Evolutionary conservation across 2,888 invertebrate genomes (phyloP).

Genomic region (Athalia circularis): DNA sequence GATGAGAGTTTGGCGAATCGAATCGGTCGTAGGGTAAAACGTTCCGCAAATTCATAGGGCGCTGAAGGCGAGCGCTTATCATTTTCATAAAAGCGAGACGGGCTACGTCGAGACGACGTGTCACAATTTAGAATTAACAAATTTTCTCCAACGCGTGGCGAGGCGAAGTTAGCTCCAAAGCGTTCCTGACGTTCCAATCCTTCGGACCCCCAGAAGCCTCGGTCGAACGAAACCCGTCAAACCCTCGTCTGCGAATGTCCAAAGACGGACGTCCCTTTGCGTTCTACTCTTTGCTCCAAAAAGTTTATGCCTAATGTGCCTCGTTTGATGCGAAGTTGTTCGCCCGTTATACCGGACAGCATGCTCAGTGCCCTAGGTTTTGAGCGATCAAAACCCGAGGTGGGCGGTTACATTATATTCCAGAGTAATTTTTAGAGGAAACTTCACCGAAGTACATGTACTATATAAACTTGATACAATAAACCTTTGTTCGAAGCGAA

Average conservation of each 20-base stretch:
- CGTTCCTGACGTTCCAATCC: constrained; percentile 34
- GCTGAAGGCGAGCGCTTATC: constrained; percentile 20
- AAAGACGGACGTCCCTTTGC: constrained; percentile 33
- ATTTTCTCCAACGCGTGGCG: neutral
- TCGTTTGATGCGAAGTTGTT: constrained; percentile 17
- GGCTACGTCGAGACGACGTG: constrained; percentile 27
- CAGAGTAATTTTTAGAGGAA: no score
- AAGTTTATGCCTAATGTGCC: constrained; percentile 28
- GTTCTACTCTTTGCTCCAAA: neutral
- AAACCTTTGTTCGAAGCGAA: no score
- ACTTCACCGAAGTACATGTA: no score
- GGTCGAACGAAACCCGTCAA: constrained; percentile 30
- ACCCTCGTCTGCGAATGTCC: constrained; percentile 40
- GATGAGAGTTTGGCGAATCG: no score
- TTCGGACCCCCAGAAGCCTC: neutral
- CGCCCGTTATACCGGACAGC: constrained; percentile 19
- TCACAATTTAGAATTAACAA: constrained; percentile 30
- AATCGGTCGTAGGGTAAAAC: neutral
- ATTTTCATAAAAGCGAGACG: neutral
- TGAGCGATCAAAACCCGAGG: neutral
- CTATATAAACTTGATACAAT: no score
- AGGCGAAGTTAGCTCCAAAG: constrained; percentile 16
- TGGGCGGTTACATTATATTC: no score
- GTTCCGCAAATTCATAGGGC: neutral
- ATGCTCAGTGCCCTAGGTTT: neutral